Evolutionary conservation across 2,888 invertebrate species (phyloP), one percentile per base, ranked within the genome.

Genomic region (Incurvaria masculella): DNA sequence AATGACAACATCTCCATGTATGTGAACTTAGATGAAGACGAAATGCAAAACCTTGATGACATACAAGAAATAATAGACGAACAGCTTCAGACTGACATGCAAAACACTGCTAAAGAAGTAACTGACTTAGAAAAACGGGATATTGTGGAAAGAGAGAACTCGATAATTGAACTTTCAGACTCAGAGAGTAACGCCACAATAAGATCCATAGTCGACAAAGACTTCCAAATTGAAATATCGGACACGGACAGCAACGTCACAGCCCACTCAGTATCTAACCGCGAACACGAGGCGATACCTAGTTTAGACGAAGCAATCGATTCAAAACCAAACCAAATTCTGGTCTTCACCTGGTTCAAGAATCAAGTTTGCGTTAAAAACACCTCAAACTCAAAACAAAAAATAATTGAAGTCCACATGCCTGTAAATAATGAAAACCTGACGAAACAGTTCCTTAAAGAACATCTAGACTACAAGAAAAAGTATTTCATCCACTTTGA

Each of bases 301-400:
- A 59, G 59, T 5, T 26, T 59, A 38, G 33, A 60, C 1, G 60
- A 62, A 52, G 57, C 61, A 0, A 54, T 61, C 33, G 59, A 60
- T 21, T 56, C 53, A 2, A 60, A 63, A 45, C 55, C 60, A 1
- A 58, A 57, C 2, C 61, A 61, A 54, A 57, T 61, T 14, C 17
- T 60, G 47, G 45, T 57, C 2, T 45, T 43, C 16, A 47, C 44
- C 2, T 59, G 58, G 56, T 41, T 42, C 33, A 54, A 47, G 52
- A 48, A 60, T 42, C 46, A 57, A 41, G 21, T 53, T 4, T 4
- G 16, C 8, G 56, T 59, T 5, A 59, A 57, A 47, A 41, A 57
- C 21, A 21, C 56, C 10, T 57, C 58, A 1, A 47, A 14, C 4
- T 10, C 45, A 1, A 61, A 58, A 51, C 57, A 57, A 43, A 56